phyloP scores from a whole-genome alignment of 2,113 vertebrate species.

The zebrafish (Danio rerio) region GRCz12tu NC_133192.1:25325001-25325500 shows the following conservation, averaged over 20 bases:
- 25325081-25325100: neutral
- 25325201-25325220: neutral
- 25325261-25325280: slow-evolving; percentile 97
- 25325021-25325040: too few species aligned
- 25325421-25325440: neutral
- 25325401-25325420: neutral
- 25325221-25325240: neutral
- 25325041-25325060: too few species aligned
- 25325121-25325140: neutral
- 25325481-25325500: slow-evolving; percentile 99
- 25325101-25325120: neutral
- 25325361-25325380: slow-evolving; percentile 99
- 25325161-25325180: neutral
- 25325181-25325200: neutral
- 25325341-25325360: slow-evolving; percentile 99
- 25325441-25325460: neutral
- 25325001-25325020: too few species aligned
- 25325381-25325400: slow-evolving; percentile 20
- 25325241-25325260: slow-evolving; percentile 76
- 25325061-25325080: neutral
- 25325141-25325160: neutral
- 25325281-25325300: slow-evolving; percentile 97
- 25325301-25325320: slow-evolving; percentile 96
- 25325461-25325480: slow-evolving; percentile 77
- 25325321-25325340: slow-evolving; percentile 99